These are phyloP conservation scores for Terebella lapidaria DNA, from an alignment of 2,888 invertebrate genomes.

Conservation along the genomic window DNA sequence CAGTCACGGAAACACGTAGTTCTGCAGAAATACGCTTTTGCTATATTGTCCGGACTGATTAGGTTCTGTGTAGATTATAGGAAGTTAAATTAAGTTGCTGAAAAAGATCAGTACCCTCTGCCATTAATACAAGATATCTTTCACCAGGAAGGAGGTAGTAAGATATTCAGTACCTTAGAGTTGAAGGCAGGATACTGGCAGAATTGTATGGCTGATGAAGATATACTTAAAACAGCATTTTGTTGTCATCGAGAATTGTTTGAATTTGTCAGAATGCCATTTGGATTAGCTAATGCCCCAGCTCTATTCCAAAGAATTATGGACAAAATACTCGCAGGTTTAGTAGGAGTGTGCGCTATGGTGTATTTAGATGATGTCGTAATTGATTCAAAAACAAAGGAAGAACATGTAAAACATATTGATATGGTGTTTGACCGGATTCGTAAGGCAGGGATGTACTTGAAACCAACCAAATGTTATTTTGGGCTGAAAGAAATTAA, in stretches of 20 bases:
- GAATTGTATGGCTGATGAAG: background rate
- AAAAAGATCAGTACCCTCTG: slow-evolving; percentile 11
- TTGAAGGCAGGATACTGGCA: slow-evolving; percentile 5
- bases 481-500: background rate
- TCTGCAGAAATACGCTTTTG: too few species aligned
- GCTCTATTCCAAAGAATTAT: background rate
- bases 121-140: slow-evolving; percentile 8
- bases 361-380: slow-evolving; percentile 3
- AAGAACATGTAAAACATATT: background rate
- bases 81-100: slow-evolving; percentile 10
- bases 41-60: too few species aligned
- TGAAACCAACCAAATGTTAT: background rate
- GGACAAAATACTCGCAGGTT: background rate
- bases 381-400: background rate
- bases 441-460: background rate
- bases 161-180: slow-evolving; percentile 5
- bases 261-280: slow-evolving; percentile 2
- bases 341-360: background rate
- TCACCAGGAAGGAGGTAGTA: background rate
- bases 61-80: slow-evolving; percentile 20
- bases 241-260: slow-evolving; percentile 4
- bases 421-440: background rate
- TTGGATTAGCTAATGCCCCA: slow-evolving; percentile 3
- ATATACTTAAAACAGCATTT: slow-evolving; percentile 7
- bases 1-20: too few species aligned